Base-by-base conservation (phyloP, 2,797 vertebrate species). In the Acipenser ruthenus region DNA sequence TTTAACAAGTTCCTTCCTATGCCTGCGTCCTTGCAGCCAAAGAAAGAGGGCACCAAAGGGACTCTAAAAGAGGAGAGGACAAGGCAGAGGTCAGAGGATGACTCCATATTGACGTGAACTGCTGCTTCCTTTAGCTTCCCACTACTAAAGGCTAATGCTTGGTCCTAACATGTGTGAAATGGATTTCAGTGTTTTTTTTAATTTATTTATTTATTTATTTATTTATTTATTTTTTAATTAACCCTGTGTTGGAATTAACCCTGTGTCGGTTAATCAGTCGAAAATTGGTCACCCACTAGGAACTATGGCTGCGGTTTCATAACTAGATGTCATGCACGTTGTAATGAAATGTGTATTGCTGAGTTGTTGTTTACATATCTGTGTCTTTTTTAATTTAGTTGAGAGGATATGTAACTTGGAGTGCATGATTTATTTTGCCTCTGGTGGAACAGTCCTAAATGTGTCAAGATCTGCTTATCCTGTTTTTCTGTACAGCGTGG, bases 1-100 rank as follows among this genome's bases (percentile, higher is more conserved):
- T 75, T 79, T 64, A 74, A 49, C n/a, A 76, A 49, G 65, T n/a
- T 47, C 80, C 62, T 71, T 79, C 23, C 77, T 50, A 60, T 70
- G 65, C 69, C 78, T 75, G 79, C 71, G 60, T 53, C 67, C 50
- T 8, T 63, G 66, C 50, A 10, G 67, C 69, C 68, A 23, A 62
- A 48, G 18, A 37, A 12, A 47, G 68, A 69, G 23, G 37, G n/a
- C 13, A 6, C n/a, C 58, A 13, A 59, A 9, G 64, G 10, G 47
- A 10, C 48, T 48, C 48, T 37, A 11, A 63, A 52, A 52, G 18
- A 37, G 37, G 37, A 49, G 15, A 63, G 18, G 49, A 64, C 48
- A 37, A 65, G 64, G 55, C 62, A 50, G 56, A 67, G 65, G 66
- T 68, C 65, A 58, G 69, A 55, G 9, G 37, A 66, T n/a, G 62